A percentile compares a stretch with the other conserved stretches of the same genome.
phyloP scores from a whole-genome alignment of 2,113 vertebrate genomes.

The Turdus rufiventris region DNA sequence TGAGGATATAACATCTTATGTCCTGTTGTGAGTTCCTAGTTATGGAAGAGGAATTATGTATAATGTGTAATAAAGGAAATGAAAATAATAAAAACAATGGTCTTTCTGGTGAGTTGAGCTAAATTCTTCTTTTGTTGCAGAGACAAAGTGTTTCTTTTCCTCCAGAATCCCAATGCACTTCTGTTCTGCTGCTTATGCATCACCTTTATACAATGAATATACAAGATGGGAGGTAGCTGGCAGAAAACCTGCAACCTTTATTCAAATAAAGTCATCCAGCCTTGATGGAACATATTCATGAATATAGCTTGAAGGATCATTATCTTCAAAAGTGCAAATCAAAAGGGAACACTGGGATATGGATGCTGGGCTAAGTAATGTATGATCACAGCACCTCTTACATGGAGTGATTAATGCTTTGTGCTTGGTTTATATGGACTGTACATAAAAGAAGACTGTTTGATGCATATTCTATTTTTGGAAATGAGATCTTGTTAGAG shows the following conservation, averaged over 20 bases:
- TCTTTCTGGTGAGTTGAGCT: not conserved
- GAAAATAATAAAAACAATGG: not conserved
- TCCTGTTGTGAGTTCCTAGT: not conserved
- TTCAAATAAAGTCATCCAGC: not conserved
- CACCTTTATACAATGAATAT: not conserved
- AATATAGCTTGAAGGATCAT: not conserved
- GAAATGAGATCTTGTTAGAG: conserved; percentile 1
- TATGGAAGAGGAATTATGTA: not conserved
- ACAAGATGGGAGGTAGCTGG: not conserved
- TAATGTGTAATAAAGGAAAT: not conserved
- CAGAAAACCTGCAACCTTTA: not conserved
- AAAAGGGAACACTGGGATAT: not conserved
- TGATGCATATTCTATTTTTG: not conserved
- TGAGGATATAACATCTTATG: not conserved
- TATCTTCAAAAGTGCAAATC: not conserved
- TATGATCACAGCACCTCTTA: not conserved
- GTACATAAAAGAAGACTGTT: not conserved
- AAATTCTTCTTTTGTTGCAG: not conserved
- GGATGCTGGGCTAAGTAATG: not conserved
- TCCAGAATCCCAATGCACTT: not conserved
- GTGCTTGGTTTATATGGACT: not conserved
- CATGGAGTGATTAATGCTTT: not conserved
- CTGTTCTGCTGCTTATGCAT: not conserved
- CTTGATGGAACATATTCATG: not conserved
- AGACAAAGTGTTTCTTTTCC: not conserved